These are phyloP conservation scores for Steromphala cineraria DNA, from an alignment of 2,888 invertebrate species.

Conservation along the genomic window DNA sequence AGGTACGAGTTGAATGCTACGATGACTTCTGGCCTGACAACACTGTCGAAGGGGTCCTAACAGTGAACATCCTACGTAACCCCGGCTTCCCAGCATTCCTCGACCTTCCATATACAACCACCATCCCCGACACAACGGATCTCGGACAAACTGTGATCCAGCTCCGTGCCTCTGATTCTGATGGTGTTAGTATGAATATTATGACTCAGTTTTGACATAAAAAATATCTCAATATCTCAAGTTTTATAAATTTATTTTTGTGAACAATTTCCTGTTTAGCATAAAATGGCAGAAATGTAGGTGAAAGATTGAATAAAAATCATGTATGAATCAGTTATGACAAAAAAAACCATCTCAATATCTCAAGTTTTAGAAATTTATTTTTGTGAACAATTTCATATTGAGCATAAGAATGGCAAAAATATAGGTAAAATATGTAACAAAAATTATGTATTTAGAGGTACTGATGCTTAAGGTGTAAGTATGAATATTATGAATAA, in stretches of 20 bases:
- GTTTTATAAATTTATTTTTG: too few species aligned
- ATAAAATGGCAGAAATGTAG: too few species aligned
- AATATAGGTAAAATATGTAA: too few species aligned
- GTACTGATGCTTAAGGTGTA: conserved; percentile 91
- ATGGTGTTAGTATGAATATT: conserved; percentile 80
- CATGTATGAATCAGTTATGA: too few species aligned
- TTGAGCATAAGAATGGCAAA: too few species aligned
- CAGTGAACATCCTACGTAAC: conserved; percentile 54
- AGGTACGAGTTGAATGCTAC: conserved; percentile 55
- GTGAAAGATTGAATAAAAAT: too few species aligned
- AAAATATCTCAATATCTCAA: too few species aligned
- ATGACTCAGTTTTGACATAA: neutral
- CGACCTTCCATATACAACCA: conserved; percentile 30
- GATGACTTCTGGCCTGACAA: conserved; percentile 59
- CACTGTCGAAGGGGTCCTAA: conserved; percentile 43
- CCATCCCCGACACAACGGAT: conserved; percentile 52
- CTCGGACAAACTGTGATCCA: conserved; percentile 81
- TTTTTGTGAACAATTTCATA: too few species aligned
- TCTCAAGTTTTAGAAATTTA: too few species aligned
- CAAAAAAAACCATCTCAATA: too few species aligned
- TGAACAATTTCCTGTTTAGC: too few species aligned
- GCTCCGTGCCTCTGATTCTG: conserved; percentile 88
- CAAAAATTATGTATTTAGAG: too few species aligned
- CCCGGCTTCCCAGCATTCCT: conserved; percentile 48
- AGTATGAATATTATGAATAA: conserved; percentile 21